Base-by-base conservation (phyloP, 2,888 invertebrate genomes). In the Therioaphis trifolii region DNA sequence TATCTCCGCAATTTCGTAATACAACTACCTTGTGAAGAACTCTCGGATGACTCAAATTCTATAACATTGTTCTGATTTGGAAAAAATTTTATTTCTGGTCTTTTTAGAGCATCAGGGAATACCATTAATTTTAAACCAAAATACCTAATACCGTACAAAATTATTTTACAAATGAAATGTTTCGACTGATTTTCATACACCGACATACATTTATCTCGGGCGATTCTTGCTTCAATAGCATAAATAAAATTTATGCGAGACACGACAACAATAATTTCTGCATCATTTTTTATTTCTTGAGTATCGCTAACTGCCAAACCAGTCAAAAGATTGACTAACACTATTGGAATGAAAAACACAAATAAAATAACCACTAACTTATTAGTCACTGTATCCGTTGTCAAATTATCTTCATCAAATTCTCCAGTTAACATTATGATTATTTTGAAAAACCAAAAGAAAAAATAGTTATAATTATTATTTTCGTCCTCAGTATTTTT, bases 361-460 rank as follows among this genome's bases (percentile, higher is more conserved):
- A 96, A 96, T 1, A 94, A 89, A 40, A 94, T 90, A 87, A 96
- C 95, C 82, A 95, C 91, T 9, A 94, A 87, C 87, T 94, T 94
- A 87, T 94, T 94, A 49, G 92, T 91, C 5, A 92, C 88, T 14
- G 94, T 93, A 88, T 92, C 95, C 74, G 94, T 92, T 71, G 95
- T 93, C 15, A 92, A 92, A n/a, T 93, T 91, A 18, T n/a, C 14
- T 0, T 94, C 94, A 87, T 95, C 95, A 87, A 95, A 95, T 89
- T 95, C 95, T n/a, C 95, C 95, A 0, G 95, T 95, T 86, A 95
- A 90, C 95, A 95, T 95, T 1, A 95, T 93, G 40, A 95, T 92
- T 0, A 95, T 95, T 89, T 95, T 95, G 86, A 95, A 94, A 61
- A 95, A 87, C 0, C 95, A 93, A 85, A 91, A 90, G 3, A 92